phyloP scores from a whole-genome alignment of 2,888 invertebrate genomes.

The Thymelicus acteon region DNA sequence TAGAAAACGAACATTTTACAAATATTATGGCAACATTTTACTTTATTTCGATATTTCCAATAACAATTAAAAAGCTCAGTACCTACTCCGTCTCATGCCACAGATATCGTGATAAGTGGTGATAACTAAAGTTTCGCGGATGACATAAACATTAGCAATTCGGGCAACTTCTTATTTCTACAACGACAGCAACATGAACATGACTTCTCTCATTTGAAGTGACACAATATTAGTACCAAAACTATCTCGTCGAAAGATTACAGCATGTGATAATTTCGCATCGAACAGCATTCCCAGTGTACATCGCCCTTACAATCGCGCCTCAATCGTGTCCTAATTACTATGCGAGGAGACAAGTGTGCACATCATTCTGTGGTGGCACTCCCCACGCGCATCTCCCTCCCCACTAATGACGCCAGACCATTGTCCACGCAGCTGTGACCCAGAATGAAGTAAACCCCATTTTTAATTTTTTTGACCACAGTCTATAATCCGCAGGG shows the following conservation, averaged over 20 bases:
- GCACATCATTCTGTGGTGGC: not conserved
- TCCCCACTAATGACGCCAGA: slow-evolving; percentile 1
- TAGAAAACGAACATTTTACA: no score
- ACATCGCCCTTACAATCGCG: not conserved
- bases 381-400: not conserved
- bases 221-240: no score
- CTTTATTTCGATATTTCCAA: no score
- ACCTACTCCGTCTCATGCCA: no score
- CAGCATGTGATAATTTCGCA: not conserved
- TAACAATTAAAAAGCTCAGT: no score
- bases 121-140: no score
- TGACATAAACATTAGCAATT: no score
- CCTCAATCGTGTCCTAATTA: slow-evolving; percentile 27
- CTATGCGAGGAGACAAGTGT: slow-evolving; percentile 25
- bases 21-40: no score
- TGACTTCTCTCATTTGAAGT: no score
- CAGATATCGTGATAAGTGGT: no score
- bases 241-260: not conserved
- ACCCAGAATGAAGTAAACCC: slow-evolving; percentile 16
- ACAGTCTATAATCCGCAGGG: slow-evolving; percentile 8
- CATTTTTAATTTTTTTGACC: slow-evolving; percentile 27
- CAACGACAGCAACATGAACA: no score
- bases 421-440: slow-evolving; percentile 35
- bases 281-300: not conserved
- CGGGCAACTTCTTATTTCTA: no score